Conservation (phyloP, 1,140 invertebrate genomes). For the Schlechtendalia chinensis region DNA sequence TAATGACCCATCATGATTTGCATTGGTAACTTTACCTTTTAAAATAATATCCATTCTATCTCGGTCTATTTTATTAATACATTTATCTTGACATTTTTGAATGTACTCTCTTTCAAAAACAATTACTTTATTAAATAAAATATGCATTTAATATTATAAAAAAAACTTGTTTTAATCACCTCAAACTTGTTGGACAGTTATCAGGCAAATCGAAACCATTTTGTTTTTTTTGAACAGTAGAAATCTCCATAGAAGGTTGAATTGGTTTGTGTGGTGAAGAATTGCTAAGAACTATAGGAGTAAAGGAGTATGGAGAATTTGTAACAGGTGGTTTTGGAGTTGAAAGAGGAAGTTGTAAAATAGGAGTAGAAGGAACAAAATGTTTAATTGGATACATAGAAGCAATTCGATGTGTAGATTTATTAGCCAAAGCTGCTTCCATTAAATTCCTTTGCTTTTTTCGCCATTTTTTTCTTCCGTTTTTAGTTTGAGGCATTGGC, state of each 20-base stretch:
- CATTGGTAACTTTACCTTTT: constrained; percentile 87
- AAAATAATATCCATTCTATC: constrained; percentile 91
- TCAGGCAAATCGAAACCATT: constrained; percentile 40
- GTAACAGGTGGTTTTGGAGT: neutral
- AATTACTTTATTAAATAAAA: constrained; percentile 25
- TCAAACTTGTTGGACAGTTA: constrained; percentile 39
- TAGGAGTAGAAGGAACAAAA: constrained; percentile 20
- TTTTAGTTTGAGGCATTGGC: constrained; percentile 42
- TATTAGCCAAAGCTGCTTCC: constrained; percentile 19
- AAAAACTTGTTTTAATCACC: neutral
- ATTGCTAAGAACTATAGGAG: constrained; percentile 36
- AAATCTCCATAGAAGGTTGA: neutral
- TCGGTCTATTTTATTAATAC: constrained; percentile 80
- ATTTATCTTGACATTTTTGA: constrained; percentile 85
- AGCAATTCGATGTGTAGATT: neutral
- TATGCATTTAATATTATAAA: neutral
- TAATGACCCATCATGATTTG: constrained; percentile 79
- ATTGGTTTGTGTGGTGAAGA: neutral
- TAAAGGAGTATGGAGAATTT: constrained; percentile 30
- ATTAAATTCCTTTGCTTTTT: constrained; percentile 35
- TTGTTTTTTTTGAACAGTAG: constrained; percentile 4
- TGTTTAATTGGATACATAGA: neutral
- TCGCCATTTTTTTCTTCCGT: constrained; percentile 38
- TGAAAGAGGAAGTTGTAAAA: constrained; percentile 4
- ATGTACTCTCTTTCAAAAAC: constrained; percentile 70